A percentile compares a stretch with the other conserved stretches of the same genome.
Evolutionary conservation across 2,888 invertebrate genomes (phyloP).

Genomic region (Phengaris arion): DNA sequence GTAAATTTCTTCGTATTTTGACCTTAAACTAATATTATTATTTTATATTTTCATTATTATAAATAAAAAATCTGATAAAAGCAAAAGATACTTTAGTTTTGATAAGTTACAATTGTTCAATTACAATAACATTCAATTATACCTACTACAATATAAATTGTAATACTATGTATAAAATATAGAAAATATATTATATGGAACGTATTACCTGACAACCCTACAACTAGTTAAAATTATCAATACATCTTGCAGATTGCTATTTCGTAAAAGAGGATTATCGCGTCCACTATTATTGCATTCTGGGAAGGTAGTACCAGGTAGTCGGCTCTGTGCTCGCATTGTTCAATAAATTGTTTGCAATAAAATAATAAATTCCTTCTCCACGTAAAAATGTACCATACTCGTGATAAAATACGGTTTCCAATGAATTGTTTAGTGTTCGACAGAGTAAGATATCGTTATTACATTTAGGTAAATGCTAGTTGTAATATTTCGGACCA

Average conservation of each 20-base stretch:
- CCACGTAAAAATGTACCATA: constrained; percentile 42
- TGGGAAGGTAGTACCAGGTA: constrained; percentile 74
- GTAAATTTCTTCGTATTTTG: no score
- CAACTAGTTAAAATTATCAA: constrained; percentile 51
- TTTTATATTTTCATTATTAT: no score
- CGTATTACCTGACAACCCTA: constrained; percentile 55
- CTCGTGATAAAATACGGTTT: constrained; percentile 24
- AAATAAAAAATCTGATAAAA: no score
- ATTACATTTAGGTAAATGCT: neutral
- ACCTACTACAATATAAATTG: no score
- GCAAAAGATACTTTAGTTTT: no score
- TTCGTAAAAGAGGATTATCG: constrained; percentile 70
- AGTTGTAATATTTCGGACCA: neutral
- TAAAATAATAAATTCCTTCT: constrained; percentile 32
- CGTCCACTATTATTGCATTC: constrained; percentile 71
- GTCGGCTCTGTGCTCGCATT: constrained; percentile 58
- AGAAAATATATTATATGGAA: neutral
- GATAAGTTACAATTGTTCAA: no score
- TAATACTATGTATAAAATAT: neutral
- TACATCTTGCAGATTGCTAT: constrained; percentile 70
- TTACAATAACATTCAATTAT: no score
- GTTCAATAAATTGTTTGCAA: constrained; percentile 49
- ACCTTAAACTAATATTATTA: no score
- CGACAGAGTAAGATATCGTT: neutral
- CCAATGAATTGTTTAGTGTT: constrained; percentile 30